Base-by-base conservation (phyloP, 1,140 invertebrate genomes). In the Drosophila bipectinata region DNA sequence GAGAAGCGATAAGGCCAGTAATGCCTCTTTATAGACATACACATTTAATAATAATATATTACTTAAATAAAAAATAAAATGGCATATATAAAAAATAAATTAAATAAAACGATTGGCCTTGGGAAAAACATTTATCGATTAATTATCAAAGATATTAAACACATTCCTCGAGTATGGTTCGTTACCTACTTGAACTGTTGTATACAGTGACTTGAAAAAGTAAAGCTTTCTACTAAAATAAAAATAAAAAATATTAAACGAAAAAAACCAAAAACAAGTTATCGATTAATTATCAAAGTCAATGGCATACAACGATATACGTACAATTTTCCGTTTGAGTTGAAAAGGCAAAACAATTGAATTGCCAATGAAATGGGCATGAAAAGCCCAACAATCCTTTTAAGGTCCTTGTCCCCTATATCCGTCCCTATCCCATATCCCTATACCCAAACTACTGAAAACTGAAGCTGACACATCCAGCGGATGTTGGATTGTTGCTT, bases 321-420 rank as follows among this genome's bases (percentile, higher is more conserved):
- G 21, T 21, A 3, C 2, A 21, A 21, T 21, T 21, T 21, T 21
- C 21, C 21, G 21, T 21, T 21, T 21, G 9, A 32, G 32, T 15
- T 4, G 5, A 9, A 4, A 7, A 45, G 9, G 28, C 34, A 77
- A 62, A 67, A 62, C 67, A 81, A 81, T 58, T 79, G 53, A 60
- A 47, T 61, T 24, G 66, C 55, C 72, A 71, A 66, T 68, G 48
- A 54, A 68, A 68, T 54, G 66, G 61, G 48, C 61, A 66, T 66
- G 64, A 66, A 66, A 68, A 54, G 48, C 30, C 26, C 61, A 61
- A 66, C 64, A 68, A 37, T 66, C 60, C 48, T 34, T 53, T 53
- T 45, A 8, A 7, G 39, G 18, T 53, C 3, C 37, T 18, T n/a
- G 12, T 7, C 10, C 2, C 4, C 18, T 4, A 21, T 12, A 14